These are phyloP conservation scores for Misgurnus mizolepis DNA, from an alignment of 2,113 vertebrate species.

Conservation along the genomic window DNA sequence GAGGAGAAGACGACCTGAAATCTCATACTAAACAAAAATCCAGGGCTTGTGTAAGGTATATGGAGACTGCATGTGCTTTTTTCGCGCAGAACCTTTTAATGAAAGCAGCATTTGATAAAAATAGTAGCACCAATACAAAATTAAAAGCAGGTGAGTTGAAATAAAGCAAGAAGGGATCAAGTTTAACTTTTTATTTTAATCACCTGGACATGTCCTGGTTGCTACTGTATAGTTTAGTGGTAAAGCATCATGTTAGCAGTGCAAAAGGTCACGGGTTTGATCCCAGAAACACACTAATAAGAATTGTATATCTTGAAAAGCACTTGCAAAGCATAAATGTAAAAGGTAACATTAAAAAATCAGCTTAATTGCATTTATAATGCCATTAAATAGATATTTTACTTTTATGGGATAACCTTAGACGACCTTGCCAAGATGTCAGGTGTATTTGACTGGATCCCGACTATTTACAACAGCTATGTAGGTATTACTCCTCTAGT, in stretches of 20 bases:
- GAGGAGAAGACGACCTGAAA: conserved; percentile 47
- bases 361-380: conserved; percentile 15
- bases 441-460: background rate
- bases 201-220: too few species aligned
- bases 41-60: conserved; percentile 53
- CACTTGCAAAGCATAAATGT: background rate
- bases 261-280: too few species aligned
- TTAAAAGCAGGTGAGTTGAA: background rate
- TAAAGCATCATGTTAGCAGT: too few species aligned
- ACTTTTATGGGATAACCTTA: background rate
- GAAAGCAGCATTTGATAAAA: background rate
- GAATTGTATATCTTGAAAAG: too few species aligned
- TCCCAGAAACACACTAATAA: too few species aligned
- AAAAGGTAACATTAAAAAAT: background rate
- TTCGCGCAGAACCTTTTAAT: background rate
- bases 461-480: background rate
- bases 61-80: background rate
- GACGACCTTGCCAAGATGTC: background rate
- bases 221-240: too few species aligned
- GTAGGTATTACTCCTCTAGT: too few species aligned
- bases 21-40: conserved; percentile 60
- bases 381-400: background rate
- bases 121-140: background rate
- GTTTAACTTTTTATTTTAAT: too few species aligned
- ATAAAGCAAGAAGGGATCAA: background rate